Base-by-base conservation (phyloP, 2,888 invertebrate species). In the Brachypalpus laphriformis region DNA sequence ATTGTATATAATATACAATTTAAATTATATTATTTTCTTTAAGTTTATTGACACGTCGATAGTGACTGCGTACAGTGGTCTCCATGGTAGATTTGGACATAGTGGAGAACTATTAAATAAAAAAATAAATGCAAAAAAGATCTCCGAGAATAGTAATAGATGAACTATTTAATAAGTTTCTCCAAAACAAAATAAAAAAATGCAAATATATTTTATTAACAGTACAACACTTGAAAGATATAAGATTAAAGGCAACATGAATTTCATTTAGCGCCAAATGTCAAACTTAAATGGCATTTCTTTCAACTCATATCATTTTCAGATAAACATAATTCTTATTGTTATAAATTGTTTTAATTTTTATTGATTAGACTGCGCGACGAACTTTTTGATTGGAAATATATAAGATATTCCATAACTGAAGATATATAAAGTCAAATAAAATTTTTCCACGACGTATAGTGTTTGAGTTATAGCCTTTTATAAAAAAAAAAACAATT, bases 51-150 rank as follows among this genome's bases (percentile, higher is more conserved):
- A 59, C 20, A 72, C 74, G 71, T 68, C 54, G 47, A 90, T 89
- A 90, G 91, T 91, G 91, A 91, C 91, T 91, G 90, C 91, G 91
- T 91, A 90, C 91, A 91, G 91, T 90, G 91, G 91, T 90, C 91
- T 91, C 91, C 91, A 91, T 91, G 91, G 91, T 91, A 91, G 91
- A 91, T 91, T 90, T 89, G 91, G 91, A 91, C 91, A 90, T 88
- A 88, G 87, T 87, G 70, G 88, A 88, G 87, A 86, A 81, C 87
- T 88, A 86, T 87, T 87, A 87, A 86, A 87, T 83, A 82, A 70
- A 80, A 86, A 81, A 78, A 78, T 51, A 59, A 61, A 56, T 57
- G n/a, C n/a, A n/a, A n/a, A n/a, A n/a, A n/a, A n/a, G n/a, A 81
- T 86, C 89, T 87, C 87, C 76, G 86, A 87, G 31, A 81, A 37